phyloP scores from a whole-genome alignment of 2,113 vertebrate genomes.

The Passer montanus region DNA sequence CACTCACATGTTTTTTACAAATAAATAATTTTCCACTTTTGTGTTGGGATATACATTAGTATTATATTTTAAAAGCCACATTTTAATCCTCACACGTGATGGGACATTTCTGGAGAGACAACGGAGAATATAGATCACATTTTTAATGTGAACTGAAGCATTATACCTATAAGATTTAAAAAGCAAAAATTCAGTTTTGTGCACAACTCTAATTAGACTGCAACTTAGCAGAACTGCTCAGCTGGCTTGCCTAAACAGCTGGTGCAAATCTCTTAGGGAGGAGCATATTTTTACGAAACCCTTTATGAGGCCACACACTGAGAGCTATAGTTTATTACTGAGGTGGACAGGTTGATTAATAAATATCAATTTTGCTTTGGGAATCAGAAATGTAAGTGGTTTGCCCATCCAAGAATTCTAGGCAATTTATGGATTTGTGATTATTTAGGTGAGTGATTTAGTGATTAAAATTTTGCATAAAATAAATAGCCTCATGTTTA shows the following conservation, averaged over 20 bases:
- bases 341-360: slow-evolving; percentile 46
- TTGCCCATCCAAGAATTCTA: not conserved
- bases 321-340: slow-evolving; percentile 24
- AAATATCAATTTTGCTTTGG: slow-evolving; percentile 39
- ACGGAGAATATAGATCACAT: not conserved
- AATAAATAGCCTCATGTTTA: not conserved
- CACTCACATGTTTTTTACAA: not conserved
- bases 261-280: slow-evolving; percentile 20
- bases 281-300: slow-evolving; percentile 31
- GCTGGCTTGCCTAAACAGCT: slow-evolving; percentile 45
- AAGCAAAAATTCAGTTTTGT: slow-evolving; percentile 38
- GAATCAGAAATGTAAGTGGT: slow-evolving; percentile 2
- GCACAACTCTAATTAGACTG: slow-evolving; percentile 41
- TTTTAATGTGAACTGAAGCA: not conserved
- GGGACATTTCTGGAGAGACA: not conserved
- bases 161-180: not conserved
- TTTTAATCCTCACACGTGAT: not conserved
- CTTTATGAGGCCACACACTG: slow-evolving; percentile 34
- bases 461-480: not conserved
- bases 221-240: slow-evolving; percentile 44
- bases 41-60: not conserved
- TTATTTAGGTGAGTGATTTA: not conserved
- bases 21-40: not conserved
- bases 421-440: not conserved
- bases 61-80: not conserved